Evolutionary conservation across 2,888 invertebrate species (phyloP), one percentile per base, ranked within the genome.

Genomic region (Caenorhabditis imperialis): DNA sequence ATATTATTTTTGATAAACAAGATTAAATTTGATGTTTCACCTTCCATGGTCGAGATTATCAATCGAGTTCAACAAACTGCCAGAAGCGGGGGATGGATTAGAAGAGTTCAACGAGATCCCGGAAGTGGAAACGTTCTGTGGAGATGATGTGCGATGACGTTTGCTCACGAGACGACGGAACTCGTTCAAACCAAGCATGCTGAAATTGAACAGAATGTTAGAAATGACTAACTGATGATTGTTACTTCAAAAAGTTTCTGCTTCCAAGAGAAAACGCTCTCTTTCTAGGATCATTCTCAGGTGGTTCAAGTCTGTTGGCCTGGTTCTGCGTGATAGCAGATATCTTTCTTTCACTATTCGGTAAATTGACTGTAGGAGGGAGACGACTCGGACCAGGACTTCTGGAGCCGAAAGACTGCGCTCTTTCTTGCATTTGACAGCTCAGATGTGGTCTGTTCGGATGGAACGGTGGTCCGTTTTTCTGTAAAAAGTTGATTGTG

Each of bases 261-360:
- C 80, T 82, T 18, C 85, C 85, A 16, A 85, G 69, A 7, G 84
- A 84, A 57, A 85, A 84, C 5, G 84, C 81, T 38, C 85, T 50
- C 57, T 83, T 79, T 20, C 85, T 48, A 3, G 80, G 70, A 35
- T 82, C 84, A 10, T 83, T 83, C n/a, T 54, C 38, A 10, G 79
- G 76, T 8, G 63, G 55, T 5, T 57, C 57, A n/a, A 77, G 47
- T 20, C 48, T 70, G 7, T 54, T 53, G 0, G 63, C 38, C 1
- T 38, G 14, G 20, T 45, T 23, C 18, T 50, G 50, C 10, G 33
- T 33, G 0, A 48, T 54, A 16, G 57, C 67, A 10, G 67, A 67
- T 7, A 57, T 51, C 20, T 67, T 67, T 14, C 67, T 30, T 5
- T 67, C 67, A 7, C 50, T 33, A 37, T 67, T 47, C 1, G 67